Evolutionary conservation across 2,113 vertebrate species (phyloP), one percentile per base, ranked within the genome.

Genomic region (Oplegnathus fasciatus): DNA sequence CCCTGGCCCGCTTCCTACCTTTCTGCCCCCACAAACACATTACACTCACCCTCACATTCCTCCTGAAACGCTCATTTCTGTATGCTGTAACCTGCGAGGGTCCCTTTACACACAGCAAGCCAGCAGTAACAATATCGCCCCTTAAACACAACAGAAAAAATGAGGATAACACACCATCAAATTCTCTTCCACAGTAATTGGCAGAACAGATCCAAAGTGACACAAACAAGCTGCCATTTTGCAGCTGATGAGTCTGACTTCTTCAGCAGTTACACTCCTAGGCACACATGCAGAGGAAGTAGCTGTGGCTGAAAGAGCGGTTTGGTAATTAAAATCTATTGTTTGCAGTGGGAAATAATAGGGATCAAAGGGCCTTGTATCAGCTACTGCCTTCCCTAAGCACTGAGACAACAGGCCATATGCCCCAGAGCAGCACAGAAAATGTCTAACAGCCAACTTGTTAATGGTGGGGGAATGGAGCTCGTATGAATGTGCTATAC

Each of bases 241-340:
- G 67, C 78, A 68, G 85, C 85, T 80, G 83, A 89, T 83, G 82
- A 89, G 84, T 72, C 75, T 67, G 72, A 82, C 82, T 90, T 88
- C 61, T 83, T 76, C 62, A 46, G 65, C 80, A 61, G 80, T 81
- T 82, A 68, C 75, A 90, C 73, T 84, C 73, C 50, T 60, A 46
- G 44, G 52, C 91, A 86, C 82, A 85, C 78, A 58, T 57, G 67
- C 78, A 76, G 82, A 80, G 65, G 37, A 85, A 48, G 71, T 78
- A 8, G 70, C 85, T 52, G 77, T 32, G 68, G 73, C 90, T 81
- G 66, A 91, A 86, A 61, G 62, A 84, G 77, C 70, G 46, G 78
- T 85, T 86, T 89, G 87, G 87, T 91, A 91, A 94, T 93, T 92
- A 87, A 90, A 91, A 92, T 92, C 86, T 84, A 87, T 91, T 91